Evolutionary conservation across 2,797 vertebrate genomes (phyloP).

Genomic region (Numenius phaeopus): DNA sequence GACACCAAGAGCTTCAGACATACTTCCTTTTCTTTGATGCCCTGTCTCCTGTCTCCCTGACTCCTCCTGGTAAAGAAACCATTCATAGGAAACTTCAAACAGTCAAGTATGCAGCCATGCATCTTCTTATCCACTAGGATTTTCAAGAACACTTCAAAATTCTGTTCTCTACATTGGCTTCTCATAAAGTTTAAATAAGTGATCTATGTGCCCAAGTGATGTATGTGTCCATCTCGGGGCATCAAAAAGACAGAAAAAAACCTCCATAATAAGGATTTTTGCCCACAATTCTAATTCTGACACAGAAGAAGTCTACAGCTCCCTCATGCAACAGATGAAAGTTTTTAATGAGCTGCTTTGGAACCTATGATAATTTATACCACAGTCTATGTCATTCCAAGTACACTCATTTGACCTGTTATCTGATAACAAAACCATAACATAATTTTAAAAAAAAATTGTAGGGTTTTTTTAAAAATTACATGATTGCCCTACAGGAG

Average conservation of each 20-base stretch:
- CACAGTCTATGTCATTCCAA: background rate
- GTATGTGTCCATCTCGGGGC: background rate
- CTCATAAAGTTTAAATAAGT: background rate
- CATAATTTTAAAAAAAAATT: slow-evolving; percentile 12
- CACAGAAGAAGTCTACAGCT: background rate
- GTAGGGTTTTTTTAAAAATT: background rate
- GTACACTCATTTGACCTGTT: slow-evolving; percentile 10
- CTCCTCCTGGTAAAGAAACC: background rate
- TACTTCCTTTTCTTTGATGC: background rate
- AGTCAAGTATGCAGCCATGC: background rate
- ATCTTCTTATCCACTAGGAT: background rate
- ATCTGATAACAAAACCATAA: slow-evolving; percentile 10
- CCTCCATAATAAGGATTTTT: background rate
- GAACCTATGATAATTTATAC: slow-evolving; percentile 17
- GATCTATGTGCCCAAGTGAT: background rate
- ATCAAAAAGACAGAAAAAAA: background rate
- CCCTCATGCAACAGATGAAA: background rate
- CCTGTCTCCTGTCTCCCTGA: background rate
- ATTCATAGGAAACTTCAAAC: background rate
- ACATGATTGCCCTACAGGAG: background rate
- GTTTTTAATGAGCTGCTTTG: background rate
- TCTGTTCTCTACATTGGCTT: background rate
- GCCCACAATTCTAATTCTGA: background rate
- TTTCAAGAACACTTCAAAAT: background rate
- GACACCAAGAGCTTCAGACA: background rate